Percentiles rank a stretch among this genome's conserved stretches.
Conservation (phyloP, 2,113 vertebrate species). For the Bujurquina vittata region DNA sequence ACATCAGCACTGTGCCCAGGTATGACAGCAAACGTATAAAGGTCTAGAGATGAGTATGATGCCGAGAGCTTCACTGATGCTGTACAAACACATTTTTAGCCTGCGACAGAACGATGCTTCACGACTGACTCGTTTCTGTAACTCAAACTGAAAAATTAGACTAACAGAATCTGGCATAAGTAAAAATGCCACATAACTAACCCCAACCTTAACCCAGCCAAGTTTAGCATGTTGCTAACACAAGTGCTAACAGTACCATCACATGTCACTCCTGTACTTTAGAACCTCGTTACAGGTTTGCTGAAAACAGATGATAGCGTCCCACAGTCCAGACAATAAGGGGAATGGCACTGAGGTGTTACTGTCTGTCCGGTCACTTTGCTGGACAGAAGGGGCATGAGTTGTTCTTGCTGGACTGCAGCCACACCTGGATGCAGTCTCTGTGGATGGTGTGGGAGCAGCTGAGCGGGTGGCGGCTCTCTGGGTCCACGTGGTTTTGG, state of each 20-base stretch:
- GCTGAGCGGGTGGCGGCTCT: constrained; percentile 85
- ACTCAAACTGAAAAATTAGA: background rate
- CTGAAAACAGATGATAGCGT: background rate
- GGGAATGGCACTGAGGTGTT: background rate
- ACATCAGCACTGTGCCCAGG: too few relatives aligned
- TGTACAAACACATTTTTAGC: too few relatives aligned
- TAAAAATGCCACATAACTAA: background rate
- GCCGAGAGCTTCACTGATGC: too few relatives aligned
- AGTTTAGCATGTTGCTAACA: background rate
- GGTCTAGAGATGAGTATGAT: too few relatives aligned
- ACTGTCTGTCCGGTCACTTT: constrained; percentile 16
- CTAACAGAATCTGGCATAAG: background rate
- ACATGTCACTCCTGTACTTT: background rate
- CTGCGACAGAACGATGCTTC: too few relatives aligned
- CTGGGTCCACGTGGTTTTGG: constrained; percentile 86
- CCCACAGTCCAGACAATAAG: background rate
- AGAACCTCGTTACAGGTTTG: background rate
- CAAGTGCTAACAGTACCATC: rapidly evolving
- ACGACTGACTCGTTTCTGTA: background rate
- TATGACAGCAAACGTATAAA: too few relatives aligned
- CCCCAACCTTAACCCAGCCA: background rate
- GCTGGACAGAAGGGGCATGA: constrained; percentile 70
- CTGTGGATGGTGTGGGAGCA: constrained; percentile 88
- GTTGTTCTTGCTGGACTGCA: constrained; percentile 69
- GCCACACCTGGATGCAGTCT: constrained; percentile 78